Evolutionary conservation across 2,888 invertebrate species (phyloP), one percentile per base, ranked within the genome.

Genomic region (Temnothorax rugatulus): DNA sequence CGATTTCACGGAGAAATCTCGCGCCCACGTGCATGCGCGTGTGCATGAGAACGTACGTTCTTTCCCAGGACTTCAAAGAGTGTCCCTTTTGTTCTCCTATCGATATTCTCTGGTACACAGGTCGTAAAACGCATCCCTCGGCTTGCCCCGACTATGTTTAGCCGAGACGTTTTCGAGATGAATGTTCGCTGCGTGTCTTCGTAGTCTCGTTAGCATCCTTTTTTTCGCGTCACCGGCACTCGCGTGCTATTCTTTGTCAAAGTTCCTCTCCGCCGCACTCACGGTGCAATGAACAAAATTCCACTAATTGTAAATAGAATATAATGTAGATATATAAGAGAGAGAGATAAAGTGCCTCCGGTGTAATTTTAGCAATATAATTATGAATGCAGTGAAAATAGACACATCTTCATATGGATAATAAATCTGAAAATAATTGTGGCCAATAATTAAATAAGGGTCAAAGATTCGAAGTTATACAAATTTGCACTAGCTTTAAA

Each of bases 161-260:
- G 93, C 92, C 84, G 21, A 88, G 85, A 90, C 90, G 88, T 91
- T 92, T 91, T 88, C 81, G 92, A 93, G 93, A 93, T 93, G 93
- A 93, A 93, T 92, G 92, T 91, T 88, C 86, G 88, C 81, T 64
- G 86, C 52, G 82, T 84, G 84, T 82, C 86, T 87, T 77, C 79
- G 81, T 74, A 82, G 73, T 76, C 89, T 84, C 90, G 85, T 85
- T 85, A 66, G 83, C 76, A 86, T 89, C 69, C 82, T 90, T 91
- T 91, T 91, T 87, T 89, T 88, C 89, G 83, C 86, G 81, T 81
- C 88, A 86, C 47, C 82, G 84, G 84, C 86, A 71, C 91, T 86
- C 88, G 89, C 88, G 79, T 89, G 87, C 88, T 87, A 88, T 91
- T 91, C 90, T 76, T 83, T 47, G 75, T 74, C 47, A 21, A 73